phyloP scores from a whole-genome alignment of 2,888 invertebrate genomes.

The Loripinus fragilis region DNA sequence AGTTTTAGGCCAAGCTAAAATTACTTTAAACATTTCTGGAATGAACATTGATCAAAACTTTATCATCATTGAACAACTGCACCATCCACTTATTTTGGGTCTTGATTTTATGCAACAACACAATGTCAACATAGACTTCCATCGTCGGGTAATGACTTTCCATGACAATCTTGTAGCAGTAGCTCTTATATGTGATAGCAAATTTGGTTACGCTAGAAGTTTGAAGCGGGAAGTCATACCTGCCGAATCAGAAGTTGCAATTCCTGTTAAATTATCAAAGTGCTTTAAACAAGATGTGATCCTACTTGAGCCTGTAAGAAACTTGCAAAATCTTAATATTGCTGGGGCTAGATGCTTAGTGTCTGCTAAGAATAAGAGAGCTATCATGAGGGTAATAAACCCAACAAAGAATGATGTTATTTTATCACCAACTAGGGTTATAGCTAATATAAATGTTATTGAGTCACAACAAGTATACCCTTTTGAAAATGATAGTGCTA shows the following conservation, averaged over 20 bases:
- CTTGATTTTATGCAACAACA: no score
- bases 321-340: constrained; percentile 3
- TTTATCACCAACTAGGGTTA: constrained; percentile 6
- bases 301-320: constrained; percentile 30
- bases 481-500: constrained; percentile 14
- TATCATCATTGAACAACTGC: no score
- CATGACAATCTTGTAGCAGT: constrained; percentile 24
- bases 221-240: constrained; percentile 1
- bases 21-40: no score
- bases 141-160: no score
- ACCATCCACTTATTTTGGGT: no score
- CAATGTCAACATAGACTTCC: no score
- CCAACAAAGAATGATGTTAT: constrained; percentile 22
- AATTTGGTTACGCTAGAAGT: constrained; percentile 31
- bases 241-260: constrained; percentile 28
- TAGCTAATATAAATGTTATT: constrained; percentile 19
- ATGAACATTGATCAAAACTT: no score
- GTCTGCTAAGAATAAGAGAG: constrained; percentile 5
- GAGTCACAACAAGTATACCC: constrained; percentile 6
- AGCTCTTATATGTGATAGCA: constrained; percentile 19
- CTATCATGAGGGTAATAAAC: constrained; percentile 31
- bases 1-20: no score
- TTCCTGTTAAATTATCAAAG: constrained; percentile 26
- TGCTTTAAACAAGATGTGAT: constrained; percentile 6
- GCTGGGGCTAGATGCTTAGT: no score